These are phyloP conservation scores for Stenurella melanura DNA, from an alignment of 2,888 invertebrate genomes.

Conservation along the genomic window DNA sequence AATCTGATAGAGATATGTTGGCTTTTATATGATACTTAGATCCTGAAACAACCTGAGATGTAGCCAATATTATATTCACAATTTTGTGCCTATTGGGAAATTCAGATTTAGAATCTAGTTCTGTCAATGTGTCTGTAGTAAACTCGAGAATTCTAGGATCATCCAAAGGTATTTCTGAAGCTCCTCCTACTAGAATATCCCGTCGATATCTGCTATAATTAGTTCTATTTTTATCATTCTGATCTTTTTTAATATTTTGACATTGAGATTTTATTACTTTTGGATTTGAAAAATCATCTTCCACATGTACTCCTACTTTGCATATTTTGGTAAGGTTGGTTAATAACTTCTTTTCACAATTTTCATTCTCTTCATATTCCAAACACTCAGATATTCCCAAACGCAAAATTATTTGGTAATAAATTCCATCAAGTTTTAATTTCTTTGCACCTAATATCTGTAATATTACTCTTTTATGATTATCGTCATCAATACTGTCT, in stretches of 20 bases:
- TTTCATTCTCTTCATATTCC: conserved; percentile 60
- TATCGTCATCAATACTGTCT: conserved; percentile 74
- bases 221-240: conserved; percentile 60
- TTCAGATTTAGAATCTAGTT: conserved; percentile 51
- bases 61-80: conserved; percentile 55
- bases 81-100: conserved; percentile 54
- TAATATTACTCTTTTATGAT: conserved; percentile 73
- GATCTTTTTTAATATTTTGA: conserved; percentile 69
- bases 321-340: conserved; percentile 74
- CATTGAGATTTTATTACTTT: conserved; percentile 76
- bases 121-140: conserved; percentile 47
- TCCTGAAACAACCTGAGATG: conserved; percentile 60
- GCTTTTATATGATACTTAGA: conserved; percentile 54
- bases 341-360: conserved; percentile 65
- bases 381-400: conserved; percentile 73
- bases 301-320: conserved; percentile 73
- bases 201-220: conserved; percentile 59
- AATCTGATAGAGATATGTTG: conserved; percentile 53
- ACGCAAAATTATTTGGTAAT: conserved; percentile 72
- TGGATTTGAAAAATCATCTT: conserved; percentile 70
- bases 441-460: conserved; percentile 73
- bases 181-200: conserved; percentile 42
- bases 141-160: conserved; percentile 51
- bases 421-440: conserved; percentile 68
- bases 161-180: conserved; percentile 42